phyloP scores from a whole-genome alignment of 2,113 vertebrate species.

The Phylloscopus trochilus region DNA sequence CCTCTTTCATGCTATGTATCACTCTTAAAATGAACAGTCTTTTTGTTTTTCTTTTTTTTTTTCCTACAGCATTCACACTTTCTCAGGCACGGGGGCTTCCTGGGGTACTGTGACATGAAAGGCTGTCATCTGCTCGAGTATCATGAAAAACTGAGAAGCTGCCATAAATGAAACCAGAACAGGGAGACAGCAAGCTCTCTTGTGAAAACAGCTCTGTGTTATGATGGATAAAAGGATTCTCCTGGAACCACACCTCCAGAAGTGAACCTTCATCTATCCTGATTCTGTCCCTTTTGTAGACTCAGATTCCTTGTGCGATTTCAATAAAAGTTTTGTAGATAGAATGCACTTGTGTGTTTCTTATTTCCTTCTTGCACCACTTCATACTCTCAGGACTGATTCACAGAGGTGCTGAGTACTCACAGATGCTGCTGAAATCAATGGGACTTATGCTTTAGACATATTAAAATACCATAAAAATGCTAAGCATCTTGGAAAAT shows the following conservation, averaged over 20 bases:
- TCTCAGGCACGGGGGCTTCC: neutral
- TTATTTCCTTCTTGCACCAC: neutral
- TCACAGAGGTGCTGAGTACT: neutral
- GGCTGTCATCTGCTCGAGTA: neutral
- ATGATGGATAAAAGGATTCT: neutral
- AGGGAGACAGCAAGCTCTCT: neutral
- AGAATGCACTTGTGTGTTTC: neutral
- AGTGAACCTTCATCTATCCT: neutral
- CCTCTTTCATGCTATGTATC: neutral
- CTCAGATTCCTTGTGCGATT: neutral
- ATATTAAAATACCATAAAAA: neutral
- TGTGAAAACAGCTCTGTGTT: neutral
- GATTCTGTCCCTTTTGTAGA: neutral
- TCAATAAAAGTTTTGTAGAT: neutral
- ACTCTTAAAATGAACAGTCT: neutral
- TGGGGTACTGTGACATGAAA: neutral
- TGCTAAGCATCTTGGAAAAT: conserved; percentile 10
- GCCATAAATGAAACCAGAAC: neutral
- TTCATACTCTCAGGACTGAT: neutral
- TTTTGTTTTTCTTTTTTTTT: neutral
- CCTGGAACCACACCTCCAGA: rapidly evolving
- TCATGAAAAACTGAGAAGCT: neutral
- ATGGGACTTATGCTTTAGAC: neutral
- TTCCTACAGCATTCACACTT: neutral
- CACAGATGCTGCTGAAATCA: neutral